Conservation (phyloP, 2,888 invertebrate genomes). For the Thecocarcelia acutangulata region DNA sequence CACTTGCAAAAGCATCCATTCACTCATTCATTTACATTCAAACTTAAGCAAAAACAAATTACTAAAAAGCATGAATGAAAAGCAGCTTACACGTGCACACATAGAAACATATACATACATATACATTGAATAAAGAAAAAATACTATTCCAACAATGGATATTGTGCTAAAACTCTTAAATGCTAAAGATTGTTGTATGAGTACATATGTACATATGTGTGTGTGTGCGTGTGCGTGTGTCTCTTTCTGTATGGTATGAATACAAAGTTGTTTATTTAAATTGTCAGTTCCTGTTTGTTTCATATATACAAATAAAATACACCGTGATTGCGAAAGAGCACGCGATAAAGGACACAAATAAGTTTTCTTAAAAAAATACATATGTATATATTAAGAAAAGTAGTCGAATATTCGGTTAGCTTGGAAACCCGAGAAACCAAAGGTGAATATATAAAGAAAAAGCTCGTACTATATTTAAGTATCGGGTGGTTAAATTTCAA, state of each 20-base stretch:
- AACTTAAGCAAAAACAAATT: constrained; percentile 31
- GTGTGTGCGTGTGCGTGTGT: background rate
- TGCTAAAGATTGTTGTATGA: constrained; percentile 34
- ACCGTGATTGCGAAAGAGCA: background rate
- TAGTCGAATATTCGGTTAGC: too few relatives aligned
- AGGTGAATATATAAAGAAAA: too few relatives aligned
- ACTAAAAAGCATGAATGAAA: background rate
- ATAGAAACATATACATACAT: constrained; percentile 2
- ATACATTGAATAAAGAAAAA: constrained; percentile 42
- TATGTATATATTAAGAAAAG: too few relatives aligned
- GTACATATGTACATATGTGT: background rate
- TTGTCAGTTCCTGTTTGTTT: background rate
- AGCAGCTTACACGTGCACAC: constrained; percentile 4
- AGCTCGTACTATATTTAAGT: too few relatives aligned
- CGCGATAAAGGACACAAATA: background rate
- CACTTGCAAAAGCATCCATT: constrained; percentile 8
- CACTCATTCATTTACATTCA: constrained; percentile 43
- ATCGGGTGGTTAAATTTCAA: too few relatives aligned
- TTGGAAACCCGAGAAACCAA: too few relatives aligned
- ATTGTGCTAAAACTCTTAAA: constrained; percentile 49
- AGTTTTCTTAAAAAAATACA: too few relatives aligned
- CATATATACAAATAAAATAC: background rate
- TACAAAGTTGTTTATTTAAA: constrained; percentile 57
- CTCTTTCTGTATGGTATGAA: constrained; percentile 46
- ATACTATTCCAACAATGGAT: constrained; percentile 54